A percentile compares a stretch with the other conserved stretches of the same genome.
Evolutionary conservation across 2,888 invertebrate species (phyloP).

Genomic region (Thymelicus sylvestris): DNA sequence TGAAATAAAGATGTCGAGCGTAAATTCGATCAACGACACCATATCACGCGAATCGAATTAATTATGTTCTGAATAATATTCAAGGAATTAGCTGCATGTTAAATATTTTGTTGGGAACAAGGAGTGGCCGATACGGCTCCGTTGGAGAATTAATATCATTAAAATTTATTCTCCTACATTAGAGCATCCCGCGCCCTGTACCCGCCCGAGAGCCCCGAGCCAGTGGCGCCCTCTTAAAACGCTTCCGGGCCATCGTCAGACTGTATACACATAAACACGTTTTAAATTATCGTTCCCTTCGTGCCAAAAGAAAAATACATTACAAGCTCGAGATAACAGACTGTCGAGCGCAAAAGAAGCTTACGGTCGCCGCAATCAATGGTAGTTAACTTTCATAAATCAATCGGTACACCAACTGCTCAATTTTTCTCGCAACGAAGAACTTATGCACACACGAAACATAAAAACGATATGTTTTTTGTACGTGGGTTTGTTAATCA

Average conservation of each 20-base stretch:
- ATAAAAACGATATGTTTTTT: constrained; percentile 2
- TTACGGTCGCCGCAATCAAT: constrained; percentile 23
- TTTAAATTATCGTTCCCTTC: constrained; percentile 63
- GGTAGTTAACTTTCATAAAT: constrained; percentile 19
- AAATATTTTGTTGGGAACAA: constrained; percentile 33
- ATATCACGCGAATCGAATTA: constrained; percentile 31
- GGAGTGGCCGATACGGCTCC: constrained; percentile 44
- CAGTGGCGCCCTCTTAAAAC: constrained; percentile 46
- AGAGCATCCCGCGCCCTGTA: constrained; percentile 38
- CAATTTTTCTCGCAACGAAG: constrained; percentile 24
- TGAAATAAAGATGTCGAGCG: constrained; percentile 22
- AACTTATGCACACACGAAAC: constrained; percentile 6
- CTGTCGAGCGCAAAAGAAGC: constrained; percentile 41
- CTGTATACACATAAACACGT: constrained; percentile 59
- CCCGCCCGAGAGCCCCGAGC: constrained; percentile 40
- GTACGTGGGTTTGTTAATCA: constrained; percentile 2
- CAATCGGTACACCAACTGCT: constrained; percentile 9
- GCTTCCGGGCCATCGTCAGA: constrained; percentile 51
- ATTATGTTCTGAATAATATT: constrained; percentile 36
- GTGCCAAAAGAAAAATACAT: constrained; percentile 63
- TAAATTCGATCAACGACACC: constrained; percentile 10
- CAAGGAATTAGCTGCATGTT: constrained; percentile 41
- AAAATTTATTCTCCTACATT: constrained; percentile 57
- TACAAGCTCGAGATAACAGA: constrained; percentile 53
- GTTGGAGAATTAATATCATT: constrained; percentile 60